phyloP scores from a whole-genome alignment of 2,888 invertebrate species.

The Xylophagus ater region DNA sequence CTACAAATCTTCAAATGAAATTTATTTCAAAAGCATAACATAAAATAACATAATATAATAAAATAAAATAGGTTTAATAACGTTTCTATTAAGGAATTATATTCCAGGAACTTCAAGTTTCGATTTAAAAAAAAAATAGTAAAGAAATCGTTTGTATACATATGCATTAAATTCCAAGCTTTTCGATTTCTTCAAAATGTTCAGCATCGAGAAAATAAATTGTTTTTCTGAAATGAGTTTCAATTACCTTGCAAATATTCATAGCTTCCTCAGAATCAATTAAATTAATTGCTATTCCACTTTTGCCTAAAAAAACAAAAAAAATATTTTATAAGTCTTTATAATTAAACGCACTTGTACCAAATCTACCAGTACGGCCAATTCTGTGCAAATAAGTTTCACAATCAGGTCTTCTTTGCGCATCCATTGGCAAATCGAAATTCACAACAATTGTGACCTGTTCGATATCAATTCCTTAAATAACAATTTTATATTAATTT shows the following conservation, averaged over 20 bases:
- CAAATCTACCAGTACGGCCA: constrained; percentile 93
- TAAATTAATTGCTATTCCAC: constrained; percentile 92
- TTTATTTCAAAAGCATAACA: no score
- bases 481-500: neutral
- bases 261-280: constrained; percentile 68
- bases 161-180: constrained; percentile 53
- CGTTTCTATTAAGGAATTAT: no score
- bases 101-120: no score
- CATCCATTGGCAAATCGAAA: constrained; percentile 88
- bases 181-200: constrained; percentile 87
- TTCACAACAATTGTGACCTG: constrained; percentile 97
- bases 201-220: constrained; percentile 76
- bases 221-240: constrained; percentile 78
- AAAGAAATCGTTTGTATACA: neutral
- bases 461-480: constrained; percentile 83
- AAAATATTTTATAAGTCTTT: no score
- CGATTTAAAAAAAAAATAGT: neutral
- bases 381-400: constrained; percentile 98
- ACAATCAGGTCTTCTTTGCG: constrained; percentile 73
- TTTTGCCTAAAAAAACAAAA: constrained; percentile 44
- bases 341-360: constrained; percentile 33
- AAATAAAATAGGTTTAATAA: no score
- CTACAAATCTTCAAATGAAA: no score
- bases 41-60: no score
- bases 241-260: constrained; percentile 65